Evolutionary conservation across 2,888 invertebrate genomes (phyloP).

Genomic region (Ctena decussata): DNA sequence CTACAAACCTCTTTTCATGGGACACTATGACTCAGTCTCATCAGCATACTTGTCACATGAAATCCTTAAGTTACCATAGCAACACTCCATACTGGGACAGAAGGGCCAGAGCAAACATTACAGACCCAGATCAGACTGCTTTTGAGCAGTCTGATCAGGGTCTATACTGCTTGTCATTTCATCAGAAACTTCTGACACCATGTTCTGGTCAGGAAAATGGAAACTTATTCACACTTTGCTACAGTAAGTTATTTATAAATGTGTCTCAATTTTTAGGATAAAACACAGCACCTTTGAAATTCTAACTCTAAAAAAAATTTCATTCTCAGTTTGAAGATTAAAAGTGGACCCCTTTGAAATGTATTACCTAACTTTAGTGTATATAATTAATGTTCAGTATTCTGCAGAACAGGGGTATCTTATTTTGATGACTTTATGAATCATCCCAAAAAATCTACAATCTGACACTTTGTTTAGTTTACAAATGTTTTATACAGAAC

Average conservation of each 20-base stretch:
- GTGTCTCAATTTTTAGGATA: too few relatives aligned
- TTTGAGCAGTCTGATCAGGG: too few relatives aligned
- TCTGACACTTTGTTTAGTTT: conserved; percentile 2
- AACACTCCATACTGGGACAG: too few relatives aligned
- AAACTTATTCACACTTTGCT: too few relatives aligned
- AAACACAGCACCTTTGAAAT: too few relatives aligned
- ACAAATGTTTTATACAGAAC: neutral
- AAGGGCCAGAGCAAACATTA: too few relatives aligned
- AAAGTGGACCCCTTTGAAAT: neutral
- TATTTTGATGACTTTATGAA: conserved; percentile 8
- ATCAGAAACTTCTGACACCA: too few relatives aligned
- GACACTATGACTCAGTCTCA: neutral
- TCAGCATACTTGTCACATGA: neutral
- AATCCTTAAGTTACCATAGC: neutral
- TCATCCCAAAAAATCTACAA: neutral
- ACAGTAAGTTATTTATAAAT: too few relatives aligned
- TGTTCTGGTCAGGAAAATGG: too few relatives aligned
- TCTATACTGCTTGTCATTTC: too few relatives aligned
- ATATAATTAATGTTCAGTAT: neutral
- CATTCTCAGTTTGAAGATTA: neutral
- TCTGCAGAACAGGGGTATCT: neutral
- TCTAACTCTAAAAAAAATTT: neutral
- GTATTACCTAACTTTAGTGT: neutral
- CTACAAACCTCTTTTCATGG: too few relatives aligned
- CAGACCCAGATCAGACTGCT: too few relatives aligned